Evolutionary conservation across 2,888 invertebrate genomes (phyloP).

Genomic region (Geophilus truncorum): DNA sequence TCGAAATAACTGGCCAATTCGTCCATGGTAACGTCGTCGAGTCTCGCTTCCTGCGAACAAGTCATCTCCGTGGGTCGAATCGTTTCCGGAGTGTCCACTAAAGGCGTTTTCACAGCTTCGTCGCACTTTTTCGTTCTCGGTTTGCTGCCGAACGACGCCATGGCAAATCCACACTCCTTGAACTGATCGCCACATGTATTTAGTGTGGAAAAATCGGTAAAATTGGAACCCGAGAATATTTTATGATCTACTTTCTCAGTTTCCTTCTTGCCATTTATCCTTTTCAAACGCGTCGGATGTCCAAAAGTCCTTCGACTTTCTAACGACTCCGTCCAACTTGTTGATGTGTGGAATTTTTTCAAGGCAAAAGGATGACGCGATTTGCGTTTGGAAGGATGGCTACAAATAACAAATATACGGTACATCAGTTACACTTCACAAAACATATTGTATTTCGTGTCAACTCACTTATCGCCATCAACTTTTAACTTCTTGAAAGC

Average conservation of each 20-base stretch:
- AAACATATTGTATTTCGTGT: neutral
- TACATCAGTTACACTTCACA: neutral
- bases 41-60: conserved; percentile 75
- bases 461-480: conserved; percentile 18
- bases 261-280: neutral
- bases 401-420: neutral
- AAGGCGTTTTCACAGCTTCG: neutral
- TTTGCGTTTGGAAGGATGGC: neutral
- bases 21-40: conserved; percentile 80
- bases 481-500: conserved; percentile 36
- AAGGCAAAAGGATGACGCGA: neutral
- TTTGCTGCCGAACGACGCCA: neutral
- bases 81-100: too few relatives aligned
- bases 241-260: neutral
- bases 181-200: neutral
- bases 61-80: conserved; percentile 37
- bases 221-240: neutral
- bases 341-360: neutral
- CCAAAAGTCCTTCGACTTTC: neutral
- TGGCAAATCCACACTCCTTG: neutral
- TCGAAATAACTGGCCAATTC: conserved; percentile 94
- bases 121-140: neutral
- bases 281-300: neutral
- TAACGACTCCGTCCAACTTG: neutral
- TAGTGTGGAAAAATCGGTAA: neutral